A percentile compares a stretch with the other conserved stretches of the same genome.
Evolutionary conservation across 2,888 invertebrate genomes (phyloP).

Genomic region (Spisula solida): DNA sequence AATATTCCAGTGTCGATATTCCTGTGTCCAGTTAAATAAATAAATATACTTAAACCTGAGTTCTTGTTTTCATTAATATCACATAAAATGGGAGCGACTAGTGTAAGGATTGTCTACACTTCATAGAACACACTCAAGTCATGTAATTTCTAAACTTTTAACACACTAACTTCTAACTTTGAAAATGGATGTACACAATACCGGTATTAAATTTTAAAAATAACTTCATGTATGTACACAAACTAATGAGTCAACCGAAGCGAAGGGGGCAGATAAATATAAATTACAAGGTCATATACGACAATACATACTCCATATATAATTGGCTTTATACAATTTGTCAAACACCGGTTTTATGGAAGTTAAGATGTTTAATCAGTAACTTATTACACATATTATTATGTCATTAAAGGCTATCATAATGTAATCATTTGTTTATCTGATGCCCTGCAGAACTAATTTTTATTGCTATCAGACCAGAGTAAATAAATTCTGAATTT

Average conservation of each 20-base stretch:
- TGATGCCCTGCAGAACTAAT: no score
- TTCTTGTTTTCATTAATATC: background rate
- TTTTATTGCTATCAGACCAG: no score
- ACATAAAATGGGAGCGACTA: background rate
- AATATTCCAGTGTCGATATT: background rate
- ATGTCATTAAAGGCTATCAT: no score
- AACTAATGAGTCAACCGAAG: background rate
- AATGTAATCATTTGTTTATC: no score
- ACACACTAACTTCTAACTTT: background rate
- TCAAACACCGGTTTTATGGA: background rate
- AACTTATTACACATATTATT: background rate
- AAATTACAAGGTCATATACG: background rate
- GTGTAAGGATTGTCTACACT: background rate
- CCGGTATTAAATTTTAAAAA: conserved; percentile 22
- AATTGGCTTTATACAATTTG: background rate
- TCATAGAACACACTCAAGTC: background rate
- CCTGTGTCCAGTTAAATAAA: background rate
- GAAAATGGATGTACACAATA: background rate
- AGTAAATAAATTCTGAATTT: no score
- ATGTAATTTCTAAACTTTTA: conserved; percentile 1
- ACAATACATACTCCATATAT: no score
- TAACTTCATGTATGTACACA: background rate
- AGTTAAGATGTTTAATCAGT: background rate
- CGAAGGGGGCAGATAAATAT: background rate
- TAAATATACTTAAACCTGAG: background rate